Evolutionary conservation across 2,888 invertebrate species (phyloP).

Genomic region (Piscicola geometra): DNA sequence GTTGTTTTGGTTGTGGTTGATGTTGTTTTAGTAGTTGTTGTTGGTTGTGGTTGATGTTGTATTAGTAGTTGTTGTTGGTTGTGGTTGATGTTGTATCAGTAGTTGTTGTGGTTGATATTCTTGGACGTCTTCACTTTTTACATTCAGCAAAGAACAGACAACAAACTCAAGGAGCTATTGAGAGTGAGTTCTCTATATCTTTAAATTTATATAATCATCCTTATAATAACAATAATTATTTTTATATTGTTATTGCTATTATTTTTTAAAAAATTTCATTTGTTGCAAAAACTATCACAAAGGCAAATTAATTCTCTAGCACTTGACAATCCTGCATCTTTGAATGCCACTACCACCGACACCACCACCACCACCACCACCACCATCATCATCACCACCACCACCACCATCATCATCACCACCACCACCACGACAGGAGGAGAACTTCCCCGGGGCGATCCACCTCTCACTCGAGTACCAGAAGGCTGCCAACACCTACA

Average conservation of each 20-base stretch:
- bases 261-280: no score
- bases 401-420: conserved; percentile 2
- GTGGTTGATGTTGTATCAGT: no score
- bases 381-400: conserved; percentile 2
- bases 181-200: conserved; percentile 49
- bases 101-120: no score
- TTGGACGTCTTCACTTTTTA: no score
- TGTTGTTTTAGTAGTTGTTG: no score
- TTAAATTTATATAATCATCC: conserved; percentile 2
- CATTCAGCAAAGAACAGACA: conserved; percentile 76
- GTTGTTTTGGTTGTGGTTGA: no score
- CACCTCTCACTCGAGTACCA: conserved; percentile 81
- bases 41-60: no score
- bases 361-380: not conserved
- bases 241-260: no score
- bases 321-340: not conserved
- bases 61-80: no score
- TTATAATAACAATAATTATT: not conserved
- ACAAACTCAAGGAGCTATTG: conserved; percentile 73
- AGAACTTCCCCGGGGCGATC: conserved; percentile 83
- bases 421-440: conserved; percentile 59
- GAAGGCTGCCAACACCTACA: conserved; percentile 75
- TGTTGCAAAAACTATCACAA: not conserved
- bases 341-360: not conserved
- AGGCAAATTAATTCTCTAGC: not conserved